Base-by-base conservation (phyloP, 1,140 invertebrate species). In the Coboldia fuscipes region DNA sequence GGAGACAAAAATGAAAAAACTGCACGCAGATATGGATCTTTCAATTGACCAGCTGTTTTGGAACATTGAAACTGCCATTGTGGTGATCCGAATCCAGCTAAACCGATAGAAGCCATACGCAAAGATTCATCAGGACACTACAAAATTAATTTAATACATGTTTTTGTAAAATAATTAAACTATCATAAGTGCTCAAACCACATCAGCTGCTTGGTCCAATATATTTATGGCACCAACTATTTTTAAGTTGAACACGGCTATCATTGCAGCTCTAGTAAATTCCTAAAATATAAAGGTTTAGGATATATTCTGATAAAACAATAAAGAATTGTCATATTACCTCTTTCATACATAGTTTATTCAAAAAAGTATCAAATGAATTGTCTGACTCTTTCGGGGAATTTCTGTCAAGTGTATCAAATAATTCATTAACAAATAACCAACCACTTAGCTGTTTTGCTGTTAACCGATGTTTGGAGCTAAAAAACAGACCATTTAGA, bases 1-100 rank as follows among this genome's bases (percentile, higher is more conserved):
- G 76, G 71, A 0, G 85, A 84, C 9, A 96, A 65, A 60, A 96
- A 94, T 17, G 76, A 70, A 65, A 96, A 93, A 44, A 90, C 78
- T 2, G 84, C 84, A 45, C 83, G 66, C 22, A 97, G 65, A 61
- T 94, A 92, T 2, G 89, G 80, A 64, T 93, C 77, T 4, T 66
- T 65, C 16, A 96, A 62, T 45, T 79, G 72, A 40, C 63, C 58
- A 38, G 68, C 65, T 3, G 82, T 69, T 23, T 60, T 62, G 1
- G 63, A 60, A 46, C 83, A 89, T 40, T 74, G 75, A 61, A 78
- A 76, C 36, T 69, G 60, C 81, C 84, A 94, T 47, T 88, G 63
- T 2, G 75, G 72, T 44, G 50, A 68, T 26, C 75, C 76, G 58
- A 79, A 88, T 16, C 82, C 85, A 17, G 83, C 77, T 33, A 92